Evolutionary conservation across 2,888 invertebrate species (phyloP).

Genomic region (Hololepta plana): DNA sequence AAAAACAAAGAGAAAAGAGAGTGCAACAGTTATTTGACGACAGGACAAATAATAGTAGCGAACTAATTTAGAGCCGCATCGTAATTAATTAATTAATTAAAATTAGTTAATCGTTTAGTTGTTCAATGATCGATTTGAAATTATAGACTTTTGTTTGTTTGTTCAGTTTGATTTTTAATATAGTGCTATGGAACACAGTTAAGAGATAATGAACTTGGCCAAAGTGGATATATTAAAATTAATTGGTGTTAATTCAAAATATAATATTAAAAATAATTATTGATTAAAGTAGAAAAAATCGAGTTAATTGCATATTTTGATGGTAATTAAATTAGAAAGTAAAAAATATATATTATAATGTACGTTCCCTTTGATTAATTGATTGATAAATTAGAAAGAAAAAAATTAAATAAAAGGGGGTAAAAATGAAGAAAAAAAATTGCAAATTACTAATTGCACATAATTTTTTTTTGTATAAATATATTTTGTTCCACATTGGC

Average conservation of each 20-base stretch:
- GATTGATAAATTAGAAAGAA: constrained; percentile 5
- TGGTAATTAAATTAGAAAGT: too few relatives aligned
- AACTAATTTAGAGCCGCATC: too few relatives aligned
- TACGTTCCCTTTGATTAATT: too few relatives aligned
- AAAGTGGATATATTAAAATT: constrained; percentile 26
- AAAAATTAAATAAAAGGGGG: constrained; percentile 5
- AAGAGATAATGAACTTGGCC: constrained; percentile 26
- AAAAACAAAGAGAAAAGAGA: too few relatives aligned
- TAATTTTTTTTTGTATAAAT: constrained; percentile 26
- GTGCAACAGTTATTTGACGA: too few relatives aligned
- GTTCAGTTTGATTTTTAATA: constrained; percentile 16
- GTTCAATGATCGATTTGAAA: too few relatives aligned
- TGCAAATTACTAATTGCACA: constrained; percentile 5
- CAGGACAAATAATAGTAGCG: too few relatives aligned
- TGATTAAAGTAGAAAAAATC: constrained; percentile 6
- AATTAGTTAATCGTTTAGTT: too few relatives aligned
- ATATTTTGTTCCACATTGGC: constrained; percentile 32
- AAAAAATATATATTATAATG: too few relatives aligned
- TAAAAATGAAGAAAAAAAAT: constrained; percentile 4
- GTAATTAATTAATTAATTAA: too few relatives aligned
- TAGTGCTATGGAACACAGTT: constrained; percentile 23
- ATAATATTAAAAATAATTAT: constrained; percentile 10
- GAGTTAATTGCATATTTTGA: constrained; percentile 5
- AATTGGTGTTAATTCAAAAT: constrained; percentile 5
- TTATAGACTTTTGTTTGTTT: too few relatives aligned